Evolutionary conservation across 2,797 vertebrate species (phyloP).

Genomic region (Nyctibius grandis): DNA sequence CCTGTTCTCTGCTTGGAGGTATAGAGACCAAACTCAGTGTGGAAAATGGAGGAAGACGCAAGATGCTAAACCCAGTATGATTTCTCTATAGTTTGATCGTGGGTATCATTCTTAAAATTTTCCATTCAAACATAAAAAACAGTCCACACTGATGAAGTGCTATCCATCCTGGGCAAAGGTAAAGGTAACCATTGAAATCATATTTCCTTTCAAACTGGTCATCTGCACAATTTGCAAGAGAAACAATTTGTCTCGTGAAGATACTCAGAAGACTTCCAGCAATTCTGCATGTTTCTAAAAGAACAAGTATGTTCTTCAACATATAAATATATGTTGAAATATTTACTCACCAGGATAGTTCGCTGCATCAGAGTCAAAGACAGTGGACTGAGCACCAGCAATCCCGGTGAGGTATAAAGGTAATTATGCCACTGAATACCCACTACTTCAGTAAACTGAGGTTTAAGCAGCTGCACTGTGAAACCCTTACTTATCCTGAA

Average conservation of each 20-base stretch:
- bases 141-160: not conserved
- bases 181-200: not conserved
- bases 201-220: not conserved
- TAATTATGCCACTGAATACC: not conserved
- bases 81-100: not conserved
- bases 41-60: not conserved
- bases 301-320: not conserved
- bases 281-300: not conserved
- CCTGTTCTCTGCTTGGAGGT: not conserved
- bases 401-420: not conserved
- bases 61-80: not conserved
- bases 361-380: not conserved
- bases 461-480: not conserved
- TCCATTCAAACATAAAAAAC: not conserved
- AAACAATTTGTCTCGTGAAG: not conserved
- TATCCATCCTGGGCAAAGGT: not conserved
- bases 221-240: not conserved
- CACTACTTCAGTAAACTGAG: not conserved
- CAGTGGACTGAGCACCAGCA: not conserved
- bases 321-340: not conserved
- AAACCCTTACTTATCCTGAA: not conserved
- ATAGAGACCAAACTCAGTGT: not conserved
- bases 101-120: not conserved
- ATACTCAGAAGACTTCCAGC: not conserved
- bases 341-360: not conserved